Evolutionary conservation across 2,797 vertebrate genomes (phyloP).

Genomic region (Tragelaphus oryx): DNA sequence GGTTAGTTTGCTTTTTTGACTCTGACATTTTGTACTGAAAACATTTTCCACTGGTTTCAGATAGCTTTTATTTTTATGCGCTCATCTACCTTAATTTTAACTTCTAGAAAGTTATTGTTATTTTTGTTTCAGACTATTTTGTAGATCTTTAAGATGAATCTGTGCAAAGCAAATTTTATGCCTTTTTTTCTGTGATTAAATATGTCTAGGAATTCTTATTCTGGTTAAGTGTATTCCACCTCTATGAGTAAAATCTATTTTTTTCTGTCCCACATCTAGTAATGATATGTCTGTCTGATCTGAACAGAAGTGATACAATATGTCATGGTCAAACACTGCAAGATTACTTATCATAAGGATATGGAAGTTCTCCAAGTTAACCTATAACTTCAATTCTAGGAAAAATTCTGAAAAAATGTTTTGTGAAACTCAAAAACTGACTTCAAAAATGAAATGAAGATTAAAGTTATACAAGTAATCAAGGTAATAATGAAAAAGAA

Average conservation of each 20-base stretch:
- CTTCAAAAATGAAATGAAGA: conserved; percentile 16
- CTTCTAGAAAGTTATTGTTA: background rate
- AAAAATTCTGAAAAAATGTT: background rate
- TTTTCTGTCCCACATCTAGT: background rate
- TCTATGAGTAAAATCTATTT: background rate
- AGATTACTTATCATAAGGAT: background rate
- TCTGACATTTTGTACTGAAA: background rate
- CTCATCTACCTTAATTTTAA: background rate
- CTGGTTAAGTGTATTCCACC: background rate
- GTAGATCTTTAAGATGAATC: background rate
- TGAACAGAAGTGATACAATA: background rate
- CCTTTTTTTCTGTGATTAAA: background rate
- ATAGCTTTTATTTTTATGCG: background rate
- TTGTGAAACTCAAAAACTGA: background rate
- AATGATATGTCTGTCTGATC: background rate
- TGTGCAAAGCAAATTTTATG: background rate
- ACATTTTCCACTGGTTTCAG: background rate
- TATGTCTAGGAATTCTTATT: conserved; percentile 29
- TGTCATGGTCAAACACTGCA: background rate
- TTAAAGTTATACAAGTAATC: background rate
- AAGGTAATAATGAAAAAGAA: background rate
- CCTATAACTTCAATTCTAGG: background rate
- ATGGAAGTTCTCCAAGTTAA: background rate
- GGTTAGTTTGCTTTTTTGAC: background rate
- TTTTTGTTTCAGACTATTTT: background rate